These are phyloP conservation scores for Meloidogyne hapla DNA, from an alignment of 1,140 invertebrate genomes.

Conservation along the genomic window DNA sequence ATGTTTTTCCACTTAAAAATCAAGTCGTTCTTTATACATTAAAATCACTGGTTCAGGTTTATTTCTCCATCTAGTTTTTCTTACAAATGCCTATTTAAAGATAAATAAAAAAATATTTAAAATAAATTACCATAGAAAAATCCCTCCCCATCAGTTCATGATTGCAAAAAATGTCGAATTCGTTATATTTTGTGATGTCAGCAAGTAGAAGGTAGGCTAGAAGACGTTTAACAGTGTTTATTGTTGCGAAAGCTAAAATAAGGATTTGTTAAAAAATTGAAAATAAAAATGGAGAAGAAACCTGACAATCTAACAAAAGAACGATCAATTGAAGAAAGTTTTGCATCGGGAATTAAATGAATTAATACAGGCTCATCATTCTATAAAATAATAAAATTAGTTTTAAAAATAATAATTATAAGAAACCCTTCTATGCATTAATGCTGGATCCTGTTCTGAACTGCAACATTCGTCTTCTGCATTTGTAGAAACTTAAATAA, in stretches of 20 bases:
- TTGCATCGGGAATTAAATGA: slow-evolving; percentile 33
- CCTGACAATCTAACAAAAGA: slow-evolving; percentile 46
- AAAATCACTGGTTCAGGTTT: slow-evolving; percentile 65
- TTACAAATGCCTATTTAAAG: slow-evolving; percentile 83
- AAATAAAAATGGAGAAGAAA: slow-evolving; percentile 3
- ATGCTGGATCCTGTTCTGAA: slow-evolving; percentile 31
- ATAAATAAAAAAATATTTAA: slow-evolving; percentile 69
- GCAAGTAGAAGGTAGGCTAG: slow-evolving; percentile 87
- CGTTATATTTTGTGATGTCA: slow-evolving; percentile 78
- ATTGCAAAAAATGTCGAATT: slow-evolving; percentile 98
- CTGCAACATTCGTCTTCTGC: slow-evolving; percentile 20
- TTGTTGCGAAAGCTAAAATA: slow-evolving; percentile 47
- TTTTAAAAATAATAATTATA: not conserved
- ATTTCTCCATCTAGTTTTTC: slow-evolving; percentile 93
- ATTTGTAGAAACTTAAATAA: not conserved
- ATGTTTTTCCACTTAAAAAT: too few species aligned
- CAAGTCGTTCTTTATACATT: slow-evolving; percentile 46
- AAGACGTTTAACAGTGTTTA: slow-evolving; percentile 71
- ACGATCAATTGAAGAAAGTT: slow-evolving; percentile 20
- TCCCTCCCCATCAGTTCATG: slow-evolving; percentile 96
- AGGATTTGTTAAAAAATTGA: not conserved
- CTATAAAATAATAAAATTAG: not conserved
- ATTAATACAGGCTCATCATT: slow-evolving; percentile 34
- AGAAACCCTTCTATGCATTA: slow-evolving; percentile 34
- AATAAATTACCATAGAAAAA: slow-evolving; percentile 80